These are phyloP conservation scores for Hecatera dysodea DNA, from an alignment of 2,888 invertebrate species.

Conservation along the genomic window DNA sequence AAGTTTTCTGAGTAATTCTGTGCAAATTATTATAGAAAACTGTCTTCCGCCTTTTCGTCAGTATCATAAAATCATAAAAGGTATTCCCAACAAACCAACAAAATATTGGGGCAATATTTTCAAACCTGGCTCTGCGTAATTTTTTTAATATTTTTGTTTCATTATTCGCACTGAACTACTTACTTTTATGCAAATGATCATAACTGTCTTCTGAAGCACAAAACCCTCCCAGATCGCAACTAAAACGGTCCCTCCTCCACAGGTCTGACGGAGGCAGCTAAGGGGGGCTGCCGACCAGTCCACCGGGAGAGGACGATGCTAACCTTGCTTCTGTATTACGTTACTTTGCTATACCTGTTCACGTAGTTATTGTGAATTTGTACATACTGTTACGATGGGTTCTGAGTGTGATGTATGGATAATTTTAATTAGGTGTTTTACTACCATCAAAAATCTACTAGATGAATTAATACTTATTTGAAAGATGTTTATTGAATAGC, in stretches of 20 bases:
- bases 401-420: conserved; percentile 61
- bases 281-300: conserved; percentile 75
- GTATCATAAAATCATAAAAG: too few relatives aligned
- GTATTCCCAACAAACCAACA: too few relatives aligned
- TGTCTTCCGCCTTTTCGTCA: too few relatives aligned
- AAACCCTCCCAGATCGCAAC: background rate
- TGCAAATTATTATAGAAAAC: too few relatives aligned
- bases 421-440: background rate
- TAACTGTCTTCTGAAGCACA: background rate
- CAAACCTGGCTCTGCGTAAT: too few relatives aligned
- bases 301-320: conserved; percentile 74
- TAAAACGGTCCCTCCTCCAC: conserved; percentile 53
- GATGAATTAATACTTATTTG: too few relatives aligned
- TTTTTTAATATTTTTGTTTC: too few relatives aligned
- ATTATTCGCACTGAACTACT: too few relatives aligned
- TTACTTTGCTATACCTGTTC: conserved; percentile 76
- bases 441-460: too few relatives aligned
- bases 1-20: too few relatives aligned
- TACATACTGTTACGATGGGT: conserved; percentile 63
- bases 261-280: conserved; percentile 88
- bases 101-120: too few relatives aligned
- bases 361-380: conserved; percentile 77
- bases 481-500: too few relatives aligned
- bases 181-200: background rate
- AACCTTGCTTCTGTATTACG: conserved; percentile 74